Conservation (phyloP, 1,140 invertebrate species). For the Anadara kagoshimensis region DNA sequence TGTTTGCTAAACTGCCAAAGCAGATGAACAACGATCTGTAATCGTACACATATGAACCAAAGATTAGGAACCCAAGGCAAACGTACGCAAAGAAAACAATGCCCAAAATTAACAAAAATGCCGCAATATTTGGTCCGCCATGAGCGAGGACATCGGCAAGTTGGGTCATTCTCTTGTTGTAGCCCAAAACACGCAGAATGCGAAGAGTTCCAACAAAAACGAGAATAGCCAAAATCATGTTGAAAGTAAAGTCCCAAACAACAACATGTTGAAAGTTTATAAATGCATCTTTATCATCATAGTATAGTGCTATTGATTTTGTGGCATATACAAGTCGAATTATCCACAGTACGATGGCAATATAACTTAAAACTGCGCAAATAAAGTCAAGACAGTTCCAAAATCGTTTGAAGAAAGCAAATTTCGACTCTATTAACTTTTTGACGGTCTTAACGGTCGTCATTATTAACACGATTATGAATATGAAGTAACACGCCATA, state of each 20-base stretch:
- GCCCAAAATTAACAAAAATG: conserved; percentile 57
- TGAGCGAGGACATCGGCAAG: conserved; percentile 29
- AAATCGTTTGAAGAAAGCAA: conserved; percentile 1
- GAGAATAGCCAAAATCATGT: conserved; percentile 36
- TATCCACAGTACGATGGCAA: conserved; percentile 14
- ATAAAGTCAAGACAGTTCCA: conserved; percentile 36
- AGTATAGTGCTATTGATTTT: conserved; percentile 24
- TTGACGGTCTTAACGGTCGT: conserved; percentile 33
- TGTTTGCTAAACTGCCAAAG: conserved; percentile 47
- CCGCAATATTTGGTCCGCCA: conserved; percentile 42
- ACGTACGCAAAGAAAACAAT: conserved; percentile 63
- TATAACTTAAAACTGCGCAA: conserved; percentile 5
- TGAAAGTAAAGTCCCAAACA: conserved; percentile 49
- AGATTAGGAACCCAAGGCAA: conserved; percentile 52
- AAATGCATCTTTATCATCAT: conserved; percentile 24
- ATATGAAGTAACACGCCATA: conserved; percentile 52
- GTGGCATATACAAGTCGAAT: conserved; percentile 20
- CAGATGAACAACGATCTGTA: conserved; percentile 55
- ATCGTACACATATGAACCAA: conserved; percentile 45
- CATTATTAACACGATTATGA: conserved; percentile 43
- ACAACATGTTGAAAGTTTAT: conserved; percentile 56
- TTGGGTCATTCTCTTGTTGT: conserved; percentile 55
- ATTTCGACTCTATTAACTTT: conserved; percentile 30
- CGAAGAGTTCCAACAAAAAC: conserved; percentile 56
- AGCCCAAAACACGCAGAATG: conserved; percentile 55